Base-by-base conservation (phyloP, 2,888 invertebrate species). In the Cylindroiulus punctatus region DNA sequence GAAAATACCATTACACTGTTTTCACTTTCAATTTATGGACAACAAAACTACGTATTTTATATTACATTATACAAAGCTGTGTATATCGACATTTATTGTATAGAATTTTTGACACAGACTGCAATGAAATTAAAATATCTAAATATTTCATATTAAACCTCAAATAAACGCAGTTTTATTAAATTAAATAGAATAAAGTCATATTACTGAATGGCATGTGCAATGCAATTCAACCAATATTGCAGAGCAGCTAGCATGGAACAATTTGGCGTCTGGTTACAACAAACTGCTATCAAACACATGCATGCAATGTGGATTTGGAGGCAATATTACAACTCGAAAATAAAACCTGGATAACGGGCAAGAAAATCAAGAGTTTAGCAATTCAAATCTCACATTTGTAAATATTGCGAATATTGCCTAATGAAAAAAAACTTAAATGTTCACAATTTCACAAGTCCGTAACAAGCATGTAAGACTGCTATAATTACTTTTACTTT, bases 1-100 rank as follows among this genome's bases (percentile, higher is more conserved):
- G 5, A 17, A n/a, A 19, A 19, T n/a, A 52, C 5, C n/a, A n/a
- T 52, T n/a, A n/a, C n/a, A n/a, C n/a, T n/a, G n/a, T n/a, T n/a
- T n/a, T n/a, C 17, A 52, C 19, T 19, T 57, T 57, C 22, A 22
- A 57, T 22, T 3, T 22, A 57, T 57, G 57, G 57, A 57, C 57
- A 57, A 76, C 76, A 76, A 30, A 76, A 76, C 76, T 76, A 76
- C 76, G 22, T 76, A 22, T 76, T 76, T n/a, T n/a, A n/a, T 76
- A 76, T 76, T 76, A 76, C 30, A 30, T 76, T 30, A 30, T 76
- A 30, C 76, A 76, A 12, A 76, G 30, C 22, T 1, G 19, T 52
- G 26, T 22, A 76, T 14, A 76, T 10, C 8, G 10, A 30, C 30
- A 76, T 26, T 30, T 26, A 76, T 22, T 30, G 8, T 30, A 30